Evolutionary conservation across 2,888 invertebrate species (phyloP).

Genomic region (Hyppa rectilinea): DNA sequence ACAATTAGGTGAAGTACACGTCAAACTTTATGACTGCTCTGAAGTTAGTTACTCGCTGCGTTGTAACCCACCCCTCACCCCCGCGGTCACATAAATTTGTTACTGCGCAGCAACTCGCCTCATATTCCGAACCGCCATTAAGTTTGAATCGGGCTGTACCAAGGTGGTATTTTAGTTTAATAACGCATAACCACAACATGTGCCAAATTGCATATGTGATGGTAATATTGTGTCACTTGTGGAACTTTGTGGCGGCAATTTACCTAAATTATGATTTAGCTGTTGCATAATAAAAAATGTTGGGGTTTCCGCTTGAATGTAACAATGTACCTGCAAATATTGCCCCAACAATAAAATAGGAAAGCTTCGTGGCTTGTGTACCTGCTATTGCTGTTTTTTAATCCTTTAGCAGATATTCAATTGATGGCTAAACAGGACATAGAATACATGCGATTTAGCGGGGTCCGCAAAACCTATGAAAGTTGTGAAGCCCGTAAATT

Average conservation of each 20-base stretch:
- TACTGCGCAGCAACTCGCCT: too few relatives aligned
- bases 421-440: background rate
- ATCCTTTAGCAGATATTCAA: background rate
- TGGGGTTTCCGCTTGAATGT: slow-evolving; percentile 17
- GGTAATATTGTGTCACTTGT: slow-evolving; percentile 27
- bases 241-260: slow-evolving; percentile 18
- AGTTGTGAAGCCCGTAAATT: background rate
- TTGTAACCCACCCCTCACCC: too few relatives aligned
- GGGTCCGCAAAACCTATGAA: background rate
- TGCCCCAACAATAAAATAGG: background rate
- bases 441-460: background rate
- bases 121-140: too few relatives aligned
- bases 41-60: too few relatives aligned
- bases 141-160: too few relatives aligned
- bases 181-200: slow-evolving; percentile 33
- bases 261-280: slow-evolving; percentile 25
- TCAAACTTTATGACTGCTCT: too few relatives aligned
- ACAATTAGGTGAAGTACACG: too few relatives aligned
- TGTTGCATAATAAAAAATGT: slow-evolving; percentile 35
- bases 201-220: slow-evolving; percentile 20
- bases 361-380: background rate
- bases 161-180: background rate
- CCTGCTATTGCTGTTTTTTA: background rate
- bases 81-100: too few relatives aligned
- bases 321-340: slow-evolving; percentile 5